These are phyloP conservation scores for Drosophila pandora DNA, from an alignment of 1,140 invertebrate species.

Conservation along the genomic window DNA sequence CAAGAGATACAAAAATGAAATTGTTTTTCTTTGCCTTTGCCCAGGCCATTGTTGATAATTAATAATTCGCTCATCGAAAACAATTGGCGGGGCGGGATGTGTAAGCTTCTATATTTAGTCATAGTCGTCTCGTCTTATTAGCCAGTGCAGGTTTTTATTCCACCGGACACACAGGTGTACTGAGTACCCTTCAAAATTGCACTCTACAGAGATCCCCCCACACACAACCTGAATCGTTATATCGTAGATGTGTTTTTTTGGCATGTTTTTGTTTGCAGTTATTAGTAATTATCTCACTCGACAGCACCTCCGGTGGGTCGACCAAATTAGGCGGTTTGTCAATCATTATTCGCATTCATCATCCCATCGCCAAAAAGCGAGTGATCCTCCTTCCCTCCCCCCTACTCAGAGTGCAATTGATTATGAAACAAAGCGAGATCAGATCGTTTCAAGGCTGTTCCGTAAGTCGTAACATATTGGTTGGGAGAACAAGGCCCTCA, in stretches of 20 bases:
- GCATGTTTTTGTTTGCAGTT: constrained; percentile 46
- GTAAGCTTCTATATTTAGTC: constrained; percentile 68
- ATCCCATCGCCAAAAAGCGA: constrained; percentile 15
- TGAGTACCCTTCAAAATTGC: constrained; percentile 41
- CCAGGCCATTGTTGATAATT: constrained; percentile 64
- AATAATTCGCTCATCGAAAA: constrained; percentile 70
- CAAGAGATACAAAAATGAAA: constrained; percentile 32
- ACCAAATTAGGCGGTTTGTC: constrained; percentile 67
- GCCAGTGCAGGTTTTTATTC: constrained; percentile 39
- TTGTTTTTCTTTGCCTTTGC: constrained; percentile 41
- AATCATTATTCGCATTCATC: constrained; percentile 53
- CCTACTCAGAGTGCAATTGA: neutral
- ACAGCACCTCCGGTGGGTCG: constrained; percentile 15
- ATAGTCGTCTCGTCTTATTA: constrained; percentile 18
- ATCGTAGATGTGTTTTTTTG: constrained; percentile 33
- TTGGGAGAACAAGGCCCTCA: constrained; percentile 76
- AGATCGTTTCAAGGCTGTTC: constrained; percentile 73
- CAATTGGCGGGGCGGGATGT: constrained; percentile 49
- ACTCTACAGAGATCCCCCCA: constrained; percentile 46
- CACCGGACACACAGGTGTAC: constrained; percentile 19
- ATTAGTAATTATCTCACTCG: constrained; percentile 61
- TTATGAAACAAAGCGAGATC: constrained; percentile 56
- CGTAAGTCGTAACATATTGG: constrained; percentile 67
- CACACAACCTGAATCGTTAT: constrained; percentile 2
- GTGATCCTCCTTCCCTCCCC: neutral